Base-by-base conservation (phyloP, 2,797 vertebrate genomes). In the Anabas testudineus region DNA sequence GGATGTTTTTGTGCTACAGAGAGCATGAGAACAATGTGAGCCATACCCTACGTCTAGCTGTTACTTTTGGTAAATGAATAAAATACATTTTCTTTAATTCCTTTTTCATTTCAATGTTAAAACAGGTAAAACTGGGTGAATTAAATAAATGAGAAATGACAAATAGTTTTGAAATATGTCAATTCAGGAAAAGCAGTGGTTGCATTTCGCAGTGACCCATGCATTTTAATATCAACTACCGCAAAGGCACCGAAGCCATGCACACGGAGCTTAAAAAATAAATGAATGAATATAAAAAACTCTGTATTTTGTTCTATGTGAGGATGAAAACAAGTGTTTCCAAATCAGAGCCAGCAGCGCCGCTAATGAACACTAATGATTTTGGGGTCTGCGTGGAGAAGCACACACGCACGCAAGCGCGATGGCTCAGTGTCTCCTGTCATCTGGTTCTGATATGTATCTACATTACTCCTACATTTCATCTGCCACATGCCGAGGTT, bases 401-500 rank as follows among this genome's bases (percentile, higher is more conserved):
- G 67, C 57, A 48, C 74, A 61, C 70, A 71, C 64, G 2, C 7
- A 42, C 56, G 51, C 74, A 60, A 71, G 68, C 62, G 41, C 52
- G 81, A 90, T 39, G 76, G 55, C 81, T 75, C 53, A 22, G 64
- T 80, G 78, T 88, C 80, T 75, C 51, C 52, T 67, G 54, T 90
- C 90, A 88, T 92, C 92, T 90, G 86, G 74, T 89, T 91, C 80
- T 80, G 83, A 90, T 91, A 76, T 78, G 42, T 65, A 72, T 83
- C 74, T 67, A 69, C 67, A 80, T 83, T 82, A 83, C 76, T 84
- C 64, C 67, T 74, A 77, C 67, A 78, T 78, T 84, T 73, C 64
- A 71, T 81, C 79, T 64, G 77, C 75, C 76, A 75, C 85, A 83
- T 71, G 76, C 78, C 49, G 76, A 87, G 84, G 90, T 92, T 91